Percentiles rank a stretch among this genome's conserved stretches.
Conservation (phyloP, 2,113 vertebrate genomes). For the Halcyon malimbica region DNA sequence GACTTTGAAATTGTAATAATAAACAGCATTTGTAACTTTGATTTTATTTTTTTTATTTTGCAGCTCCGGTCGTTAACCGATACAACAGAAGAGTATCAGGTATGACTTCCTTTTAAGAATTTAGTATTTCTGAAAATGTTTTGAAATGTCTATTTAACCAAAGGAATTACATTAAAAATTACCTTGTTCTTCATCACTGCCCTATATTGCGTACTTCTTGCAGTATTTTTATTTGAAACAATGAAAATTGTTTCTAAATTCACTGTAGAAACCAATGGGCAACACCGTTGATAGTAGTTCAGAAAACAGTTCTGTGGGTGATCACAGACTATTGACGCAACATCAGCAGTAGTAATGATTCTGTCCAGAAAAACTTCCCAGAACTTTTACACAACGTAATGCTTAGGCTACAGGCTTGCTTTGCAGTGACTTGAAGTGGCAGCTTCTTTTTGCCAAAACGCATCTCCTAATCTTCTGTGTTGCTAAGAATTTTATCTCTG, state of each 20-base stretch:
- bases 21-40: background rate
- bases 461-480: background rate
- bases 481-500: background rate
- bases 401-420: background rate
- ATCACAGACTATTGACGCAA: background rate
- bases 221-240: background rate
- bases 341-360: background rate
- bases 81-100: conserved; percentile 96
- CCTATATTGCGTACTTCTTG: background rate
- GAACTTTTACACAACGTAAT: background rate
- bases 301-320: background rate
- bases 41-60: conserved; percentile 44
- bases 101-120: conserved; percentile 69
- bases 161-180: background rate
- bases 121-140: background rate
- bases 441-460: background rate
- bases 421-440: no score
- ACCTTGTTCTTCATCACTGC: background rate
- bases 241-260: background rate
- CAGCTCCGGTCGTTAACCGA: conserved; percentile 90
- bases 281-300: background rate
- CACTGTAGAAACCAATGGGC: background rate
- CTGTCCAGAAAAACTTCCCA: background rate
- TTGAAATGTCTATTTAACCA: background rate
- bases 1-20: background rate